A percentile compares a stretch with the other conserved stretches of the same genome.
Evolutionary conservation across 2,797 vertebrate genomes (phyloP).

Genomic region (Eulemur coronatus): DNA sequence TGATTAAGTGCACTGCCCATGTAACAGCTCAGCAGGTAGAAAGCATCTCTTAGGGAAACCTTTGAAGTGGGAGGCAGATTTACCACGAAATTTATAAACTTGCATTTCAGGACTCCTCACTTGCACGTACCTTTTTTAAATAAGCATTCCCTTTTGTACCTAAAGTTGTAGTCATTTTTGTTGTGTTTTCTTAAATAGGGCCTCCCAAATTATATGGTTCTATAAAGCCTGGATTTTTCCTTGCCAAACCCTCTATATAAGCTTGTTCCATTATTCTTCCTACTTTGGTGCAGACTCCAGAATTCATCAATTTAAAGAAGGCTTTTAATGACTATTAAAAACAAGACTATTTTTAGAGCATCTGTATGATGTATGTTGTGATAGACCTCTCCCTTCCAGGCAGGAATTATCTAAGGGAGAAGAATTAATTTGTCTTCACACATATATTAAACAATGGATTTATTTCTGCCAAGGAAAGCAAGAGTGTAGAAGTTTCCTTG

Average conservation of each 20-base stretch:
- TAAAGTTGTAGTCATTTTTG: background rate
- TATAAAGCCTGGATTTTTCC: background rate
- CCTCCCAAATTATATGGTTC: background rate
- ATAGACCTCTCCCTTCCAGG: background rate
- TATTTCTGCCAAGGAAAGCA: conserved; percentile 57
- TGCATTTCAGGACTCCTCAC: background rate
- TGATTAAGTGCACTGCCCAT: background rate
- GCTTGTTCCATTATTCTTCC: background rate
- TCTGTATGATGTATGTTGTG: background rate
- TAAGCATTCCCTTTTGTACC: background rate
- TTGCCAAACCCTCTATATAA: background rate
- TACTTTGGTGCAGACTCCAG: background rate
- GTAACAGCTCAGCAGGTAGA: background rate
- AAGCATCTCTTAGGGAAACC: background rate
- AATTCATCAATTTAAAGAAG: conserved; percentile 31
- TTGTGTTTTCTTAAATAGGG: background rate
- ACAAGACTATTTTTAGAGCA: conserved; percentile 17
- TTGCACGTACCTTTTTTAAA: background rate
- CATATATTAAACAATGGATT: conserved; percentile 41
- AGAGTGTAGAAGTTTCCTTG: conserved; percentile 36
- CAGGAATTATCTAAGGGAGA: conserved; percentile 40
- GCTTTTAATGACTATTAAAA: conserved; percentile 39
- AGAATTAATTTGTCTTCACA: conserved; percentile 53
- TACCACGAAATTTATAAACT: background rate
- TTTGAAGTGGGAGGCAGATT: background rate